Evolutionary conservation across 2,113 vertebrate genomes (phyloP).

Genomic region (Penelope pileata): DNA sequence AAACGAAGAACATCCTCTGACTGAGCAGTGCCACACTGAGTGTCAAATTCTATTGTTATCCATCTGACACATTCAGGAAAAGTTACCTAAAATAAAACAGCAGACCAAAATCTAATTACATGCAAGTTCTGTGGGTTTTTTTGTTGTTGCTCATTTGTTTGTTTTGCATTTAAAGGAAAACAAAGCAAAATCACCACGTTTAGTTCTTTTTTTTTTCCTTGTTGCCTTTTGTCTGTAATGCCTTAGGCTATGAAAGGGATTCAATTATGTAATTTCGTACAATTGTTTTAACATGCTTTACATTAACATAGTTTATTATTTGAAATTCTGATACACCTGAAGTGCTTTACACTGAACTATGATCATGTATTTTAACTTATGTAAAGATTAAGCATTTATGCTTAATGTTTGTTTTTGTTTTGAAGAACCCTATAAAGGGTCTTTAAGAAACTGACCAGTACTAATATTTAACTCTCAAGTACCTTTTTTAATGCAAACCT

Average conservation of each 20-base stretch:
- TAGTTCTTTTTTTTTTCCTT: neutral
- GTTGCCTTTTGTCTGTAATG: neutral
- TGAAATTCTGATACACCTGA: neutral
- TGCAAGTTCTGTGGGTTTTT: neutral
- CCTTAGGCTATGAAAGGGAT: neutral
- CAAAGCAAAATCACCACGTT: neutral
- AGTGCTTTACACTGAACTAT: neutral
- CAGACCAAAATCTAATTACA: neutral
- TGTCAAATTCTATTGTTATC: slow-evolving; percentile 96
- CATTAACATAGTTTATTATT: neutral
- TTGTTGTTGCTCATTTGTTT: neutral
- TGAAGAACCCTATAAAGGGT: neutral
- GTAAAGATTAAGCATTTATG: neutral
- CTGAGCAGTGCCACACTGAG: slow-evolving; percentile 95
- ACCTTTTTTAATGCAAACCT: neutral
- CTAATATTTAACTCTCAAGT: neutral
- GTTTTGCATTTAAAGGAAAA: neutral
- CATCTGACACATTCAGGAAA: slow-evolving; percentile 97
- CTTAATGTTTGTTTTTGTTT: neutral
- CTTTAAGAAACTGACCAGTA: neutral
- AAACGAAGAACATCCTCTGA: slow-evolving; percentile 95
- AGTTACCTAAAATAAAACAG: slow-evolving; percentile 82
- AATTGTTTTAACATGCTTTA: neutral
- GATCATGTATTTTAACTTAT: neutral
- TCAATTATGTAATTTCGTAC: neutral